A percentile compares a stretch with the other conserved stretches of the same genome.
Evolutionary conservation across 35 echinoderm and acorn worm species (phyloP).

Genomic region (Apostichopus californicus): DNA sequence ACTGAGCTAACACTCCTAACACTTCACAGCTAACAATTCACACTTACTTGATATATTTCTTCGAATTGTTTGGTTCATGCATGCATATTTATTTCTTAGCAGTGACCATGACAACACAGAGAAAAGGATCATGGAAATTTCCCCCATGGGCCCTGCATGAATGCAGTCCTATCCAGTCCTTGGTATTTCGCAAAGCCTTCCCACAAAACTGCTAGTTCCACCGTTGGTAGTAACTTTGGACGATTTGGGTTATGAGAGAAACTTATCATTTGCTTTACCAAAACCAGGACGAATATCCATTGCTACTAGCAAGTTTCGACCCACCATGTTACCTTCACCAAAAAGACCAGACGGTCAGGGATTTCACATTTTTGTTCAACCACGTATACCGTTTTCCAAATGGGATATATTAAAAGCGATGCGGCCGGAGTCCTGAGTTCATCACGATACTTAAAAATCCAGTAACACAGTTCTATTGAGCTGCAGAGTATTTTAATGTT

Average conservation of each 20-base stretch:
- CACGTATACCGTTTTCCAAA: conserved; percentile 40
- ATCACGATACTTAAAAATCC: conserved; percentile 53
- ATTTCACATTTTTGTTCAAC: conserved; percentile 34
- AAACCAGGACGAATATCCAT: neutral
- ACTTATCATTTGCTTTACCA: conserved; percentile 37
- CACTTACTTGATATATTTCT: too few relatives aligned
- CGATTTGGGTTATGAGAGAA: conserved; percentile 32
- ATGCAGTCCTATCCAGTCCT: neutral
- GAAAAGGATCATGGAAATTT: too few relatives aligned
- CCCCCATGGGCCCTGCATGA: too few relatives aligned
- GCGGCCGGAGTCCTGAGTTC: conserved; percentile 10
- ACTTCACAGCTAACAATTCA: too few relatives aligned
- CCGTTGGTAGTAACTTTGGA: conserved; percentile 22
- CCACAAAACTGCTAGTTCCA: conserved; percentile 60
- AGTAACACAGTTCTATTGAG: conserved; percentile 34
- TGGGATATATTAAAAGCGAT: neutral
- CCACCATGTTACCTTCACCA: neutral
- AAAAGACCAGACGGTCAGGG: neutral
- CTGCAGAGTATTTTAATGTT: conserved; percentile 14
- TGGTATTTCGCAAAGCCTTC: conserved; percentile 28
- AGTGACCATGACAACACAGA: too few relatives aligned
- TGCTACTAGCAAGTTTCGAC: neutral
- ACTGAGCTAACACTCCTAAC: too few relatives aligned
- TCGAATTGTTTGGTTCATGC: too few relatives aligned
- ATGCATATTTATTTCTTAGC: too few relatives aligned